These are phyloP conservation scores for Venusia cambrica DNA, from an alignment of 2,888 invertebrate genomes.

Conservation along the genomic window DNA sequence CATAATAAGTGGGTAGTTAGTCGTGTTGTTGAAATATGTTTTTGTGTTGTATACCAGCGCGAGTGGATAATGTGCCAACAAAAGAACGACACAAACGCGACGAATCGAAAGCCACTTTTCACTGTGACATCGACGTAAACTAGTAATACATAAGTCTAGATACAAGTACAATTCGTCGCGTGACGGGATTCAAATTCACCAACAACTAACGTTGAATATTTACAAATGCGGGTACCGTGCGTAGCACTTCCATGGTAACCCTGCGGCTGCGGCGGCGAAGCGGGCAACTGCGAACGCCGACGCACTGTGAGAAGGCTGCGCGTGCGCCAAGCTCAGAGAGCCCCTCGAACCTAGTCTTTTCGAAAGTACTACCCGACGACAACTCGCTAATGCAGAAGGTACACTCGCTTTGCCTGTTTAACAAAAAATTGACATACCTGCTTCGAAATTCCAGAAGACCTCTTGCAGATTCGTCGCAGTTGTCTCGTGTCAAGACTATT, in stretches of 20 bases:
- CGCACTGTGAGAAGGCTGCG: conserved; percentile 44
- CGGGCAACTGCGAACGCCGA: conserved; percentile 47
- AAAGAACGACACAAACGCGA: conserved; percentile 71
- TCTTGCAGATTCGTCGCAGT: conserved; percentile 53
- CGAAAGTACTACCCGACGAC: conserved; percentile 50
- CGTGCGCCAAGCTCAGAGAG: conserved; percentile 43
- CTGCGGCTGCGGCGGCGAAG: conserved; percentile 36
- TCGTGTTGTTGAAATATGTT: conserved; percentile 56
- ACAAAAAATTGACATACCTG: conserved; percentile 56
- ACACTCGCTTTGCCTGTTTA: conserved; percentile 52
- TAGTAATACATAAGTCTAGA: conserved; percentile 40
- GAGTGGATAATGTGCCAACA: conserved; percentile 61
- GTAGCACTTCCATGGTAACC: conserved; percentile 33
- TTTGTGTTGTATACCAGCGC: conserved; percentile 57
- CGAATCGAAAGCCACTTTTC: conserved; percentile 64
- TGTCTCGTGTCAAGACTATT: conserved; percentile 66
- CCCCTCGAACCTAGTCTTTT: conserved; percentile 46
- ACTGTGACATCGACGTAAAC: conserved; percentile 50
- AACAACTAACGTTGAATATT: conserved; percentile 50
- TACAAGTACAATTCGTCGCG: conserved; percentile 32
- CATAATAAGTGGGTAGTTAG: conserved; percentile 23
- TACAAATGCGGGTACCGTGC: conserved; percentile 52
- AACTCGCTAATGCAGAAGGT: conserved; percentile 53
- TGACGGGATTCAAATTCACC: conserved; percentile 36
- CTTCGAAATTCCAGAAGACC: conserved; percentile 53